Percentiles rank a stretch among this genome's conserved stretches.
Evolutionary conservation across 2,888 invertebrate genomes (phyloP).

Genomic region (Glaucopsyche alexis): DNA sequence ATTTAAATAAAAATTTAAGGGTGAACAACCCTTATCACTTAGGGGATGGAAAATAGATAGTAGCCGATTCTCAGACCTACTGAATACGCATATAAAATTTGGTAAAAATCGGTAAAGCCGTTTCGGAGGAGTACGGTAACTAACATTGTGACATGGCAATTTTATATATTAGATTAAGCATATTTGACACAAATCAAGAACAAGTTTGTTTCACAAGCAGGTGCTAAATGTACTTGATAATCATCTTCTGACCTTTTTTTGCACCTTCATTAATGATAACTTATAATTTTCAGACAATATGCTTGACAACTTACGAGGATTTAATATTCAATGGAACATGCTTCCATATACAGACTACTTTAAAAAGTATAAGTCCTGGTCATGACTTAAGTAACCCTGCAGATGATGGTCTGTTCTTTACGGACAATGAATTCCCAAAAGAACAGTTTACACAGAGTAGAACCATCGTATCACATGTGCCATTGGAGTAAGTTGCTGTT

Average conservation of each 20-base stretch:
- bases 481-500: slow-evolving; percentile 48
- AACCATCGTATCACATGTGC: slow-evolving; percentile 34
- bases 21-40: too few relatives aligned
- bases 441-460: slow-evolving; percentile 39
- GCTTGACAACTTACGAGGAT: slow-evolving; percentile 52
- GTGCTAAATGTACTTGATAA: neutral
- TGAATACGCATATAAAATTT: too few relatives aligned
- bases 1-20: too few relatives aligned
- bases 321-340: slow-evolving; percentile 54
- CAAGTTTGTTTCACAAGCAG: neutral
- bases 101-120: too few relatives aligned
- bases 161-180: too few relatives aligned
- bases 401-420: slow-evolving; percentile 30
- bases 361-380: slow-evolving; percentile 14
- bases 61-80: too few relatives aligned
- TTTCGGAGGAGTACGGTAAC: too few relatives aligned
- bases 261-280: neutral
- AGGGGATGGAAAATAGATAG: too few relatives aligned
- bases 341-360: slow-evolving; percentile 47
- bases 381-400: neutral
- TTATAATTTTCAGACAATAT: slow-evolving; percentile 48
- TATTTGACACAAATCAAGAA: neutral
- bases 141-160: too few relatives aligned
- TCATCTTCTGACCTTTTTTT: neutral
- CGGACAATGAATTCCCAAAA: slow-evolving; percentile 45